Evolutionary conservation across 2,888 invertebrate genomes (phyloP).

Genomic region (Sarcophaga caerulescens): DNA sequence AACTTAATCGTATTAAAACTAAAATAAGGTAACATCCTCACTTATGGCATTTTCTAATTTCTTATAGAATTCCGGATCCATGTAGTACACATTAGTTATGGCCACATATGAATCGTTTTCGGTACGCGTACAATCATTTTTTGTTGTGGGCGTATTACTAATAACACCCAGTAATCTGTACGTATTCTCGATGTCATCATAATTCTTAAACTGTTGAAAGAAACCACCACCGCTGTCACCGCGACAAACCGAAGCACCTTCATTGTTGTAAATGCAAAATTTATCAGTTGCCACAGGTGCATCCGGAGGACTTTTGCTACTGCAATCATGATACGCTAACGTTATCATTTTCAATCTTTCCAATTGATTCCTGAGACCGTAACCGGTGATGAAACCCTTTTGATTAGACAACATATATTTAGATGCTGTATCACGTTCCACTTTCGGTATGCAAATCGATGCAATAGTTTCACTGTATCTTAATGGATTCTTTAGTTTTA

Average conservation of each 20-base stretch:
- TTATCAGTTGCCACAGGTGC: conserved; percentile 74
- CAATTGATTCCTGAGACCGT: conserved; percentile 17
- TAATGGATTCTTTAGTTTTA: conserved; percentile 37
- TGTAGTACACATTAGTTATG: conserved; percentile 39
- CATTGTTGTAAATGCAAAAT: conserved; percentile 75
- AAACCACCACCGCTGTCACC: conserved; percentile 77
- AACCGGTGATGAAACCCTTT: conserved; percentile 35
- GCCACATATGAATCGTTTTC: conserved; percentile 29
- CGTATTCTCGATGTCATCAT: conserved; percentile 35
- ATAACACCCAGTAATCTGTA: conserved; percentile 74
- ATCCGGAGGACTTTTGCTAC: not conserved
- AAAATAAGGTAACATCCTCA: conserved; percentile 34
- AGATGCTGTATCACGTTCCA: not conserved
- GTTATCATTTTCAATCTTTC: conserved; percentile 51
- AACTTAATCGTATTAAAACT: not conserved
- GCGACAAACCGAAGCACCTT: conserved; percentile 70
- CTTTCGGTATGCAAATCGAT: conserved; percentile 50
- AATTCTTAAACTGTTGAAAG: conserved; percentile 22
- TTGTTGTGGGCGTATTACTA: conserved; percentile 66
- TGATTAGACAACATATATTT: conserved; percentile 4
- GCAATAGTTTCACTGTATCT: conserved; percentile 39
- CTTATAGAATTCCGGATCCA: not conserved
- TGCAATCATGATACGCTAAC: conserved; percentile 21
- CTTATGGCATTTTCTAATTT: conserved; percentile 4
- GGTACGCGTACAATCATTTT: conserved; percentile 38